Evolutionary conservation across 2,113 vertebrate species (phyloP), one percentile per base, ranked within the genome.

Genomic region (Acrocephalus kingi): DNA sequence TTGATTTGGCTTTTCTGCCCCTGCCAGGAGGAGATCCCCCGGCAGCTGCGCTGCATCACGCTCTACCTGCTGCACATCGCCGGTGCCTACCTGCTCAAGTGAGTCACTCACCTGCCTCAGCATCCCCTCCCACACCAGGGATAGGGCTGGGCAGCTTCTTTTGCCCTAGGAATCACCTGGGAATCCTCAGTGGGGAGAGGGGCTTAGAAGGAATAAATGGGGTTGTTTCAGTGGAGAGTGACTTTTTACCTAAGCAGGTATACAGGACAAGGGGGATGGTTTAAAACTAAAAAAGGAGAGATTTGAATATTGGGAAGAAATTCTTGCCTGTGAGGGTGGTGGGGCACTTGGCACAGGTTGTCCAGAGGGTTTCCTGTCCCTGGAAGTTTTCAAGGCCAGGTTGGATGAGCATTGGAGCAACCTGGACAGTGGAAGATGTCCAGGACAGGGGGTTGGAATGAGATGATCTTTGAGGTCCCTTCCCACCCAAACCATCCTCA

Each of bases 11-110:
- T 61, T 87, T 83, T 93, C 20, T 92, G 83, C 69, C 52, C 96
- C 96, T 97, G 96, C 68, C 97, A 99, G 99, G 99, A 99, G 96
- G 99, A 99, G 97, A 98, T 99, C 64, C 98, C 99, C 25, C 99
- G 99, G 67, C 99, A 99, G 97, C 97, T 99, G 79, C 98, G 98
- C 95, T 99, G 99, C 93, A 99, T 99, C 82, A 84, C 96, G 25
- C 98, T 99, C 56, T 99, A 99, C 97, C 97, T 99, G 94, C 96
- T 98, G 61, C 99, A 99, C 97, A 98, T 99, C 64, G 90, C 98
- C 24, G 98, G 98, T 33, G 99, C 99, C 1, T 99, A 99, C 97
- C 97, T 99, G 96, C 98, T 99, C 91, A 99, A 99, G 99, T 99
- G 97, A 99, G 99, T 98, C 4, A 1, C 41, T 98, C 3, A 1